Percentiles rank a stretch among this genome's conserved stretches.
Evolutionary conservation across 2,888 invertebrate species (phyloP).

Genomic region (Eurois occulta): DNA sequence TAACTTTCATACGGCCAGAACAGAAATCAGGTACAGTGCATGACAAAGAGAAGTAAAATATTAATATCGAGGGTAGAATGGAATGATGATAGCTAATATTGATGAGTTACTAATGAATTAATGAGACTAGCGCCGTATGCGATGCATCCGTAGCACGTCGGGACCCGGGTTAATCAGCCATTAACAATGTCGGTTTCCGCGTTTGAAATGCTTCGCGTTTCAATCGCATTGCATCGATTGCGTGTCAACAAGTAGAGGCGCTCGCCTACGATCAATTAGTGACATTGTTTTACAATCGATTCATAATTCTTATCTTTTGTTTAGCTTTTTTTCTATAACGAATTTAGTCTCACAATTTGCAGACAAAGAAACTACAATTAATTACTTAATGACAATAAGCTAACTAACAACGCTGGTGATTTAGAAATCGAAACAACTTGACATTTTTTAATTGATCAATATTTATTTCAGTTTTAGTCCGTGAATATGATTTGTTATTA

Average conservation of each 20-base stretch:
- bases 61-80: slow-evolving; percentile 49
- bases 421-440: slow-evolving; percentile 36
- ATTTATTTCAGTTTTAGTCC: slow-evolving; percentile 12
- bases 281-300: slow-evolving; percentile 81
- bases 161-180: slow-evolving; percentile 48
- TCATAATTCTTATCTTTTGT: slow-evolving; percentile 78
- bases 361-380: slow-evolving; percentile 60
- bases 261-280: slow-evolving; percentile 82
- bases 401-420: slow-evolving; percentile 56
- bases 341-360: slow-evolving; percentile 50
- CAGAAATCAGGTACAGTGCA: slow-evolving; percentile 36
- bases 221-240: slow-evolving; percentile 60
- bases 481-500: slow-evolving; percentile 8
- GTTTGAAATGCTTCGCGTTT: slow-evolving; percentile 59
- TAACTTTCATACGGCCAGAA: slow-evolving; percentile 15
- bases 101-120: slow-evolving; percentile 57
- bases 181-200: slow-evolving; percentile 58
- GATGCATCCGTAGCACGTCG: slow-evolving; percentile 57
- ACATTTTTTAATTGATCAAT: slow-evolving; percentile 18
- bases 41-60: slow-evolving; percentile 35
- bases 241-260: slow-evolving; percentile 65
- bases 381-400: slow-evolving; percentile 55
- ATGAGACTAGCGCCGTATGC: slow-evolving; percentile 47
- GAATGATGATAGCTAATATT: slow-evolving; percentile 55
- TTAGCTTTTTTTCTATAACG: slow-evolving; percentile 70